Evolutionary conservation across 2,888 invertebrate species (phyloP), one percentile per base, ranked within the genome.

Genomic region (Lasioglossum villosulum): DNA sequence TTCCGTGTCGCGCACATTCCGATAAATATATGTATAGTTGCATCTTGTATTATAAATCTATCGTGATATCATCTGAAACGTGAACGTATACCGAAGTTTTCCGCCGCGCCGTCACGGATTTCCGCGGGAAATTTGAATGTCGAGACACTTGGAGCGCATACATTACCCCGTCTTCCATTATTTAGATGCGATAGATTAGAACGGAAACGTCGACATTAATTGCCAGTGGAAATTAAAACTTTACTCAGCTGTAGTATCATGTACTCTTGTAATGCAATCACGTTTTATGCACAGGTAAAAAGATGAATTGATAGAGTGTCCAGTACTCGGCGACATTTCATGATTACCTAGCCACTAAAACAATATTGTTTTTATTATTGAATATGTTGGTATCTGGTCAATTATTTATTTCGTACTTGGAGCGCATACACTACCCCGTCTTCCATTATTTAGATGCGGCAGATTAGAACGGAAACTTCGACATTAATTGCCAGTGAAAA

Each of bases 1-100:
- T 86, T 81, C 75, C 88, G 86, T 84, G 80, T 85, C 78, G 72
- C 34, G 75, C 23, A 79, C 77, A 68, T 76, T 63, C 23, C 72
- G 75, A 85, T 87, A 85, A 80, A 85, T 83, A 78, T 76, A 81
- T 75, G 14, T 45, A 14, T 45, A 74, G 73, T 27, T 59, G 48
- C 30, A n/a, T 27, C 8, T 34, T 30, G 39, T 70, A n/a, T 42
- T 23, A n/a, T 37, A 74, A 77, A 84, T 70, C 82, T 27, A 70
- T 48, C 76, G 56, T 48, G 83, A 75, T 82, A 82, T 82, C 83
- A 70, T n/a, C 59, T 12, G 45, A 19, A 82, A 73, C 30, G 34
- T 34, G 14, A 37, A 34, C 68, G 37, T 12, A 37, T 5, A 23
- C 68, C 14, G n/a, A 23, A 70, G 68, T 70, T 70, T 70, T n/a